Evolutionary conservation across 1,140 invertebrate genomes (phyloP).

Genomic region (Drosophila repleta): DNA sequence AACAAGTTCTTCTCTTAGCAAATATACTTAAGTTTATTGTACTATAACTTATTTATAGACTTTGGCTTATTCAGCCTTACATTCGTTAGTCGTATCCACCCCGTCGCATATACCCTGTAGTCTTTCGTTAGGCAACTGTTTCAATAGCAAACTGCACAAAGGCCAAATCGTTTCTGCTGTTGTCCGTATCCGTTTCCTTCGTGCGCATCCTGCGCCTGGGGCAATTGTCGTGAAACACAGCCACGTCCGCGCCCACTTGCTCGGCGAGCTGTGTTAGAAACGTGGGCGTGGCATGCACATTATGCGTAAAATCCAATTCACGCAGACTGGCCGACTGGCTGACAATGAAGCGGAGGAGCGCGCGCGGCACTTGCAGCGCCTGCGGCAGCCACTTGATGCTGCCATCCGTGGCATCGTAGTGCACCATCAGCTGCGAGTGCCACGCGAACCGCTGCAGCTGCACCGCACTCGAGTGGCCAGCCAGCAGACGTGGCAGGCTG

Average conservation of each 20-base stretch:
- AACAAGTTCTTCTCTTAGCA: background rate
- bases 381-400: slow-evolving; percentile 74
- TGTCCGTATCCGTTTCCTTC: slow-evolving; percentile 20
- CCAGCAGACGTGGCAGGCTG: slow-evolving; percentile 41
- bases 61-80: background rate
- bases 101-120: slow-evolving; percentile 9
- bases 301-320: slow-evolving; percentile 73
- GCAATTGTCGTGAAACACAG: slow-evolving; percentile 54
- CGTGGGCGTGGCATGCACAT: slow-evolving; percentile 70
- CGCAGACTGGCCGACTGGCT: slow-evolving; percentile 52
- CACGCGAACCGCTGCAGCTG: slow-evolving; percentile 57
- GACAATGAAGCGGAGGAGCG: slow-evolving; percentile 55
- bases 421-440: slow-evolving; percentile 66
- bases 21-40: too few relatives aligned
- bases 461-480: slow-evolving; percentile 23
- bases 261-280: slow-evolving; percentile 52
- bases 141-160: slow-evolving; percentile 62
- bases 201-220: slow-evolving; percentile 25
- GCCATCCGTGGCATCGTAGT: slow-evolving; percentile 62
- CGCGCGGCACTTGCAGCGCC: slow-evolving; percentile 57
- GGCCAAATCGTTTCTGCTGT: slow-evolving; percentile 63
- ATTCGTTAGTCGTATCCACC: too few relatives aligned
- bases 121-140: slow-evolving; percentile 60
- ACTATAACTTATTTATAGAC: background rate
- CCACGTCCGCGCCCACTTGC: slow-evolving; percentile 28